Evolutionary conservation across 2,888 invertebrate species (phyloP).

Genomic region (Nephrotoma appendiculata): DNA sequence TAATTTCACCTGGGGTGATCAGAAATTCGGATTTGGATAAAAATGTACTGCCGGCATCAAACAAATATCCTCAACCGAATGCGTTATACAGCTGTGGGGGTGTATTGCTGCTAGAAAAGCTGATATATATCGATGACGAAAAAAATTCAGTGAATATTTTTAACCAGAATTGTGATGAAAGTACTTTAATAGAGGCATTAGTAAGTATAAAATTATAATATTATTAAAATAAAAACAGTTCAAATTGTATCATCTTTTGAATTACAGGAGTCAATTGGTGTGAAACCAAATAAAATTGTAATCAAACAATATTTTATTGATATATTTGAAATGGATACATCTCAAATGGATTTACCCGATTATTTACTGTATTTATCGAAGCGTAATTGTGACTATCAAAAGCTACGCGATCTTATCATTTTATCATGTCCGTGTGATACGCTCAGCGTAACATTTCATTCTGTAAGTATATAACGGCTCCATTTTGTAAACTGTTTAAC

Average conservation of each 20-base stretch:
- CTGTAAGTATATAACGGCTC: constrained; percentile 16
- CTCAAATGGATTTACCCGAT: constrained; percentile 13
- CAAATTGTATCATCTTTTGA: background rate
- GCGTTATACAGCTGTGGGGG: background rate
- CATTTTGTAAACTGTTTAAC: background rate
- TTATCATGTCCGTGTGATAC: constrained; percentile 21
- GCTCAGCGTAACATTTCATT: constrained; percentile 24
- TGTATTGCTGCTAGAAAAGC: background rate
- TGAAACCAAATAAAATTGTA: constrained; percentile 24
- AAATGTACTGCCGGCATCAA: background rate
- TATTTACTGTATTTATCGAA: constrained; percentile 27
- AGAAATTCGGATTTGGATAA: background rate
- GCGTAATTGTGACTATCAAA: constrained; percentile 26
- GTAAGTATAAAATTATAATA: constrained; percentile 13
- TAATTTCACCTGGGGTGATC: background rate
- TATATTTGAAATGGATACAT: constrained; percentile 9
- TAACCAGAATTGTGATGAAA: constrained; percentile 25
- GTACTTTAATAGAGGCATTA: constrained; percentile 28
- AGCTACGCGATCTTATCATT: constrained; percentile 24
- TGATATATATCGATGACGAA: background rate
- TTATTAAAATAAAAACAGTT: background rate
- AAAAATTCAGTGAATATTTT: constrained; percentile 18
- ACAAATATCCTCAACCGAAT: background rate
- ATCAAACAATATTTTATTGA: constrained; percentile 14
- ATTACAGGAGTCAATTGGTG: constrained; percentile 24